phyloP scores from a whole-genome alignment of 2,888 invertebrate species.

The Smittia sp. region DNA sequence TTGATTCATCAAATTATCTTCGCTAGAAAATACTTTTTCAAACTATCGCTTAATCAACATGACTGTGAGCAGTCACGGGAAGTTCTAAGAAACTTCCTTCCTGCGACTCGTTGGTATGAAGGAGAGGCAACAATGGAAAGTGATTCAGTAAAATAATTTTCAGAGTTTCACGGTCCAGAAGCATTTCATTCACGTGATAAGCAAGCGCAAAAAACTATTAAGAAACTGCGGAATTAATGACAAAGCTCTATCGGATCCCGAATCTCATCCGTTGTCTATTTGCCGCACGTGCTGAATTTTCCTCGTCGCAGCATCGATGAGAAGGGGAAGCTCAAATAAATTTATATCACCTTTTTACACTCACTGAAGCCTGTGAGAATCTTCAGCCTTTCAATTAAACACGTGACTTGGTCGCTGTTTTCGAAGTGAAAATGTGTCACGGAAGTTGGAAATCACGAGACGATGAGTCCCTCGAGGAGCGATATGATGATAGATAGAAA shows the following conservation, averaged over 20 bases:
- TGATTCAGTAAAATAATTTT: background rate
- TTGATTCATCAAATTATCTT: too few relatives aligned
- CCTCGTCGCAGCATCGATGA: background rate
- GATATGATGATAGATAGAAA: constrained; percentile 18
- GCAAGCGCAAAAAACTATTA: background rate
- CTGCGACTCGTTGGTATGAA: background rate
- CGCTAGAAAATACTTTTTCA: background rate
- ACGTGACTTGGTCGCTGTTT: constrained; percentile 34
- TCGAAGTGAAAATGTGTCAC: constrained; percentile 32
- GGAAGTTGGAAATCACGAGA: constrained; percentile 31
- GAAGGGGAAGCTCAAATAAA: constrained; percentile 1
- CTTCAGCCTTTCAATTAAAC: constrained; percentile 26
- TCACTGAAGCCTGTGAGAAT: background rate
- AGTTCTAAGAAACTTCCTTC: constrained; percentile 4
- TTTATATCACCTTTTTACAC: constrained; percentile 40
- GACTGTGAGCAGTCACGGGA: background rate
- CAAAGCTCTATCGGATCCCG: background rate
- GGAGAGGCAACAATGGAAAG: background rate
- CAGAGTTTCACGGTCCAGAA: background rate
- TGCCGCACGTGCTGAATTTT: constrained; percentile 4
- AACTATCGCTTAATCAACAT: background rate
- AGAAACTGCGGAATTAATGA: background rate
- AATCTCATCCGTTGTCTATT: constrained; percentile 14
- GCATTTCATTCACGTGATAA: background rate
- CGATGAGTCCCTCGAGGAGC: too few relatives aligned